Base-by-base conservation (phyloP, 1,140 invertebrate genomes). In the Ceratina calcarata region DNA sequence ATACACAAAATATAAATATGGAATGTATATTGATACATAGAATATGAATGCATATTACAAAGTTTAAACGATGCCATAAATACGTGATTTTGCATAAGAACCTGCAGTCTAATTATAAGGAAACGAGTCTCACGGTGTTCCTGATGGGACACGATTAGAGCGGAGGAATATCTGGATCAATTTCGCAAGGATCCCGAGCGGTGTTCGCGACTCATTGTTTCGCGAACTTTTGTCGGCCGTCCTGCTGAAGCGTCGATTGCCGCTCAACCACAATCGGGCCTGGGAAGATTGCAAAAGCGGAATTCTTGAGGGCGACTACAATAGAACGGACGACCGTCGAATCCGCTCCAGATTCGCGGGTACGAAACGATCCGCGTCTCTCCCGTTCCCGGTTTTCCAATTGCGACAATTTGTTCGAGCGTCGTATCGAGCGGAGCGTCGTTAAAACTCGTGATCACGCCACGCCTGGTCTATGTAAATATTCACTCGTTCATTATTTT, bases 201-300 rank as follows among this genome's bases (percentile, higher is more conserved):
- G 84, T 84, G 84, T 84, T 69, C 83, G 85, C 85, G 75, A 81
- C 18, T 86, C 70, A 86, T 86, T 83, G 85, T 86, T 86, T 82
- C 81, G 77, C 85, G 85, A 86, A 86, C 78, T 70, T 86, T 86
- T 81, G 84, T 86, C 84, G 80, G 84, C 80, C 83, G 84, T 85
- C 80, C 82, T 64, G 76, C 74, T 66, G 72, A 77, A 79, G 85
- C 78, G 84, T 77, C 81, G 84, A 80, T 86, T 73, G 75, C 80
- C 80, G 83, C 80, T 80, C 84, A 82, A 76, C 81, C 83, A 81
- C 73, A 80, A 75, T 78, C 75, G 81, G 80, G 87, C 88, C 86
- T 91, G 91, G 88, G 91, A 91, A 92, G 86, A 89, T 92, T 88
- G 84, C 90, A 88, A 90, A 90, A 92, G 76, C 86, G 70, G 84